Evolutionary conservation across 2,113 vertebrate species (phyloP), one percentile per base, ranked within the genome.

Genomic region (Martes martes): DNA sequence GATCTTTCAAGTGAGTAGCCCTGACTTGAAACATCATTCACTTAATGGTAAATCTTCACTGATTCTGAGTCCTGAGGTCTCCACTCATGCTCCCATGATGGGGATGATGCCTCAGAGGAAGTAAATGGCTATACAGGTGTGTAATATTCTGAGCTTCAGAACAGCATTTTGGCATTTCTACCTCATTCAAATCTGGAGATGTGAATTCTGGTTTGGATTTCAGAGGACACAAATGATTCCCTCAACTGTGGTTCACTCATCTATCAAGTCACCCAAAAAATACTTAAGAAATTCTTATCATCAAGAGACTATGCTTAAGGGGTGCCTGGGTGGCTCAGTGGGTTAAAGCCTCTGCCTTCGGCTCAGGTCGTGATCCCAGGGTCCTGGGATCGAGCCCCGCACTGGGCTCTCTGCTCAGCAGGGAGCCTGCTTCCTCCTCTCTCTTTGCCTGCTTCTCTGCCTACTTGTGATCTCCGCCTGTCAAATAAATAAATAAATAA

Each of bases 151-250:
- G 67, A 85, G 50, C 21, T 78, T 52, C 14, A 28, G 73, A 50
- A 36, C 6, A 79, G 31, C 13, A 45, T 69, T 95, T 76, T 88
- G 55, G 31, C 67, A 65, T 90, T 73, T 83, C 19, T 23, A 39
- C 24, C 23, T 89, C 69, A 59, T 45, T 13, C 39, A 57, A 80
- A 87, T 80, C 42, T 95, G 57, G 42, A 91, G 42, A 24, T 89
- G 42, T 19, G 39, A 73, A 78, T 96, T 96, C 57, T 57, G 33
- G 15, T 78, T 83, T 95, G 78, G 63, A 84, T 78, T 94, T 93
- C 85, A 85, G 69, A 91, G 76, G 16, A 80, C 78, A 79, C 26
- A 88, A 55, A 83, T 80, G 63, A 95, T 74, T 94, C 71, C 61
- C n/a, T 95, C 36, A 76, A 36, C 24, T 94, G 3, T 47, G 50